These are phyloP conservation scores for Taeniopygia guttata DNA, from an alignment of 2,797 vertebrate genomes.

Conservation along the genomic window DNA sequence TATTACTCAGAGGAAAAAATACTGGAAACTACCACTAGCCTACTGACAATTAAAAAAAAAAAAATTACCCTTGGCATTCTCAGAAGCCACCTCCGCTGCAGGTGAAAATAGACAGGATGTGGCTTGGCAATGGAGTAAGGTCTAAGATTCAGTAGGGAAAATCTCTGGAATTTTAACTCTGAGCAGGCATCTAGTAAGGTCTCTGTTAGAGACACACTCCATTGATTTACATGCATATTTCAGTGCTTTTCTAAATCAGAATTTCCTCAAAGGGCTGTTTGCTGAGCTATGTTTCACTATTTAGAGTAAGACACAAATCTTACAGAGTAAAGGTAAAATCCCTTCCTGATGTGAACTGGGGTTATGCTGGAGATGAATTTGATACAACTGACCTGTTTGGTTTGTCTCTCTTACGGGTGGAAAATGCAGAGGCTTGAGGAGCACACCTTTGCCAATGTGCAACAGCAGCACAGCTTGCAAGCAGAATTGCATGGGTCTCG, in stretches of 20 bases:
- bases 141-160: background rate
- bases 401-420: background rate
- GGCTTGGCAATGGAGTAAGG: background rate
- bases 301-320: background rate
- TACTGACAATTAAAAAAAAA: background rate
- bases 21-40: background rate
- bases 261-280: background rate
- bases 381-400: slow-evolving; percentile 6
- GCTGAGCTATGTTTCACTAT: background rate
- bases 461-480: slow-evolving; percentile 5
- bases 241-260: slow-evolving; percentile 46
- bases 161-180: background rate
- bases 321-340: background rate
- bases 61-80: background rate
- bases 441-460: background rate
- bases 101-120: background rate
- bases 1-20: background rate
- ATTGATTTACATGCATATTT: slow-evolving; percentile 26
- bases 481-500: background rate
- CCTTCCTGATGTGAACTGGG: background rate
- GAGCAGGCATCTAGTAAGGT: background rate
- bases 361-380: background rate
- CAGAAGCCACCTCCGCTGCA: background rate
- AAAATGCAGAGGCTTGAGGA: background rate
- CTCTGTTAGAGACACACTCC: background rate